A percentile compares a stretch with the other conserved stretches of the same genome.
These are phyloP conservation scores for Clarias batrachus DNA, from an alignment of 2,113 vertebrate species.

Conservation along the genomic window DNA sequence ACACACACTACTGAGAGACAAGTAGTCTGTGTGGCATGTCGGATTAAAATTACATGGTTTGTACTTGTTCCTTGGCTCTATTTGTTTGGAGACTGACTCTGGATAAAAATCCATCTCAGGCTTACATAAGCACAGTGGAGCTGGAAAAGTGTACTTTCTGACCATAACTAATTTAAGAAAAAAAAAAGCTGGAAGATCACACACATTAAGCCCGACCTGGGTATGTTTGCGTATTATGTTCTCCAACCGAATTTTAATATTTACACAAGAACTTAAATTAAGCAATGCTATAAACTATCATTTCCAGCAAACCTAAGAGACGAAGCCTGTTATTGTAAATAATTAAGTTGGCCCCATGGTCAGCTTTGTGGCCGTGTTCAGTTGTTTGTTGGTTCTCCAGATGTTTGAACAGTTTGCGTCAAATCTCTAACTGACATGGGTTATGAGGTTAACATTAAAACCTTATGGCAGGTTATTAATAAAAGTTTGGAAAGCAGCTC, in stretches of 20 bases:
- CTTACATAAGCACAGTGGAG: background rate
- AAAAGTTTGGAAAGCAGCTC: background rate
- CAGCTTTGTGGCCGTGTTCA: background rate
- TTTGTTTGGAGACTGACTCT: constrained; percentile 46
- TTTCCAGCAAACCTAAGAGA: constrained; percentile 26
- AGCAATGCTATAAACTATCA: background rate
- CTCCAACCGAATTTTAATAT: constrained; percentile 12
- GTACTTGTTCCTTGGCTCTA: constrained; percentile 32
- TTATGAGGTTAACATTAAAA: constrained; percentile 2
- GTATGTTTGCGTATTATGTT: background rate
- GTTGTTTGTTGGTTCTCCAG: constrained; percentile 19
- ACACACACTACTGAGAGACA: constrained; percentile 17
- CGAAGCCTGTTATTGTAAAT: constrained; percentile 17
- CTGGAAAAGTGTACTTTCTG: constrained; percentile 2
- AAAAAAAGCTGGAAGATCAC: constrained; percentile 10
- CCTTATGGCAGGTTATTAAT: constrained; percentile 33
- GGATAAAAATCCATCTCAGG: constrained; percentile 20
- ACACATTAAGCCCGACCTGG: background rate
- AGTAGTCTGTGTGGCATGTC: constrained; percentile 38
- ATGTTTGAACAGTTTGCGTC: constrained; percentile 14
- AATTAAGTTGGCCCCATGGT: background rate
- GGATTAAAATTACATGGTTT: constrained; percentile 44
- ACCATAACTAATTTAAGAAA: constrained; percentile 16
- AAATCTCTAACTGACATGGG: constrained; percentile 4
- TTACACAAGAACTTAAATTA: constrained; percentile 34